phyloP scores from a whole-genome alignment of 2,888 invertebrate genomes.

The Entomobrya multifasciata region DNA sequence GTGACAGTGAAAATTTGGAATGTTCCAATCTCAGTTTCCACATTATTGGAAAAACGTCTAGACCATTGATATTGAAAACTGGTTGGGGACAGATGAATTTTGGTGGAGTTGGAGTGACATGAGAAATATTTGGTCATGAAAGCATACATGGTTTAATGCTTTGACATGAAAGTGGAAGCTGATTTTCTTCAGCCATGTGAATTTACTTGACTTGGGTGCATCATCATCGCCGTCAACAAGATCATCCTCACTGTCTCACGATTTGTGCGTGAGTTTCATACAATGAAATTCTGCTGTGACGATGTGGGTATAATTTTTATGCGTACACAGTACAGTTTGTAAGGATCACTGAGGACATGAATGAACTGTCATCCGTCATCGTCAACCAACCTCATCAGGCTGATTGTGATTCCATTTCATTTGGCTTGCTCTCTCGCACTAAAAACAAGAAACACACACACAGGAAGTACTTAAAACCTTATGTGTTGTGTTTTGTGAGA shows the following conservation, averaged over 20 bases:
- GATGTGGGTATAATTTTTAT: not conserved
- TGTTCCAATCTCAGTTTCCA: too few species aligned
- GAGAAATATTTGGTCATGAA: not conserved
- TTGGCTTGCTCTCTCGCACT: not conserved
- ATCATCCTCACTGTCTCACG: not conserved
- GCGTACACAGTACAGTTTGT: not conserved
- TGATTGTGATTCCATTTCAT: conserved; percentile 34
- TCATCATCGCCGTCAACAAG: not conserved
- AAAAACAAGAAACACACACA: too few species aligned
- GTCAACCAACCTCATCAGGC: conserved; percentile 1
- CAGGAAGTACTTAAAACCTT: conserved; percentile 61
- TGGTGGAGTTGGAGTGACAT: conserved; percentile 11
- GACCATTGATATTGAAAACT: too few species aligned
- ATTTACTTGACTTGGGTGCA: not conserved
- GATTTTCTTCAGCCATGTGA: not conserved
- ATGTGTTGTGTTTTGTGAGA: conserved; percentile 11
- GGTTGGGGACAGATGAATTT: not conserved
- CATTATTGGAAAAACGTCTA: too few species aligned
- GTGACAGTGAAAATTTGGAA: too few species aligned
- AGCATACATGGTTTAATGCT: too few species aligned
- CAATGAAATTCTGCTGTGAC: conserved; percentile 4
- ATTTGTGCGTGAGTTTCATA: not conserved
- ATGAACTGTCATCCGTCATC: conserved; percentile 64
- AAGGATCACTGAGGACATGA: conserved; percentile 11
- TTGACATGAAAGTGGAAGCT: too few species aligned